Conservation (phyloP, 2,113 vertebrate species). For the Chamaetylas fuelleborni region DNA sequence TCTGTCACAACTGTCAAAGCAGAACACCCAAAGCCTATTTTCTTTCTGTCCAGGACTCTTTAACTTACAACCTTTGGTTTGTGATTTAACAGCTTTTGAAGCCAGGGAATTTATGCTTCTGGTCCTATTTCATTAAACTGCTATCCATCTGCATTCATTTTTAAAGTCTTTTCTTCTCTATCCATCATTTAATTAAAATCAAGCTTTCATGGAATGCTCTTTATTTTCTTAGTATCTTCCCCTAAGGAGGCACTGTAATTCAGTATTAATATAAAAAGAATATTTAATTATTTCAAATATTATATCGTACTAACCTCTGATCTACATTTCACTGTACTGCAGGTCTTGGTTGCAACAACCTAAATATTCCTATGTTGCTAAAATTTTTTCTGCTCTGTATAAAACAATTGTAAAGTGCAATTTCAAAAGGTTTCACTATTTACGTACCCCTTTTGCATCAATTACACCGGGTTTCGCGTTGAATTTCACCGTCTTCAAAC, state of each 20-base stretch:
- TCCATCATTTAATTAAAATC: neutral
- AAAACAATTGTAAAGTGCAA: neutral
- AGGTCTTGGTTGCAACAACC: neutral
- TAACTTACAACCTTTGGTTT: neutral
- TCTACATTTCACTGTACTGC: neutral
- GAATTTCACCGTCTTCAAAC: constrained; percentile 98
- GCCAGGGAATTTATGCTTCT: neutral
- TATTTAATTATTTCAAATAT: neutral
- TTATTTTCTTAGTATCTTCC: neutral
- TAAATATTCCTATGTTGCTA: neutral
- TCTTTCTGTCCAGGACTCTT: neutral
- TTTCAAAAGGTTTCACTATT: constrained; percentile 8
- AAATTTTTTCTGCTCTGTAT: neutral
- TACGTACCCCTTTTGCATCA: constrained; percentile 94
- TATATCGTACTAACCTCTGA: neutral
- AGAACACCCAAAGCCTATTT: neutral
- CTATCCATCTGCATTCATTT: neutral
- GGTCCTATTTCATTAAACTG: neutral
- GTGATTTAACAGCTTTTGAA: neutral
- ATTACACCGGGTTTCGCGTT: constrained; percentile 90
- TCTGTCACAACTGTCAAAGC: constrained; percentile 72
- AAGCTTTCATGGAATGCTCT: neutral
- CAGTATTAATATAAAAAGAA: neutral
- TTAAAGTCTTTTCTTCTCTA: neutral
- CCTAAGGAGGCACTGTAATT: neutral